Base-by-base conservation (phyloP, 2,888 invertebrate genomes). In the Iphiclides podalirius region DNA sequence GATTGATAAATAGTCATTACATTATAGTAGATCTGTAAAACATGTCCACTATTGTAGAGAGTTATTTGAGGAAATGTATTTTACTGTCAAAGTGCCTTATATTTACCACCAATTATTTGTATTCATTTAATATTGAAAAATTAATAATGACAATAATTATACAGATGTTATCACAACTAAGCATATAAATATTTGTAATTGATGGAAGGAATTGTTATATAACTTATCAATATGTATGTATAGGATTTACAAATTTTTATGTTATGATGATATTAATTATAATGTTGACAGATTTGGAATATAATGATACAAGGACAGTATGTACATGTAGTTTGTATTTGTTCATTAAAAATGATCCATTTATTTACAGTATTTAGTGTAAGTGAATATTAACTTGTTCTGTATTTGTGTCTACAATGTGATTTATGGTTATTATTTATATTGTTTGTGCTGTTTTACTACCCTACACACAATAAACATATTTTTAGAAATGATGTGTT, bases 391-490 rank as follows among this genome's bases (percentile, higher is more conserved):
- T n/a, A n/a, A n/a, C n/a, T 39, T 44, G 13, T 39, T 39, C 26
- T 53, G 43, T 51, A 52, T 51, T 52, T 55, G 54, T 61, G 51
- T 60, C 53, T 55, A 58, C 51, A 57, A 58, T 58, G 52, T 60
- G 57, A 60, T 63, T 62, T 55, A 54, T 57, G 58, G 49, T 56
- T 55, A 52, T 54, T 61, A 53, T 52, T 53, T 57, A 50, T 49
- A 49, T 56, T 57, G 57, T 60, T 63, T 60, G 64, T 64, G 58
- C 47, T 60, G 59, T 63, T 60, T 47, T 56, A 55, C 54, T 40
- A 36, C 28, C 36, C 45, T 52, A 60, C 55, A 59, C 56, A 58
- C 58, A 62, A 55, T 60, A 60, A 64, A 61, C 26, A 50, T 31
- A 50, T 40, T 45, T 50, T 50, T 9, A 17, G 40, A n/a, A 40